phyloP scores from a whole-genome alignment of 2,113 vertebrate genomes.

The Austrofundulus limnaeus region DNA sequence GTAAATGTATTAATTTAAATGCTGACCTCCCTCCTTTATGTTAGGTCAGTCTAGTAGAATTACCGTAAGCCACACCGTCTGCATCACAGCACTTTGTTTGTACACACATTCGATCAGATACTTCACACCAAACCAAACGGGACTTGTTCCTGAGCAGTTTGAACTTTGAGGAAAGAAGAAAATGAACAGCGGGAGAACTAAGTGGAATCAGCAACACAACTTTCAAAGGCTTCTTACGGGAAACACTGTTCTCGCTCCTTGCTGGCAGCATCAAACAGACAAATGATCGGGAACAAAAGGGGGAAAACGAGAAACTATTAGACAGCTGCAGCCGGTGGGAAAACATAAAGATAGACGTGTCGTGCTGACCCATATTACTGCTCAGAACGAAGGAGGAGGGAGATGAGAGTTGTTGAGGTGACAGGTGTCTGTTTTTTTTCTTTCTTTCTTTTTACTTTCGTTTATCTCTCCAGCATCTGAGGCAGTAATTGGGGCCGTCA shows the following conservation, averaged over 20 bases:
- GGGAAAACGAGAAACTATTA: conserved; percentile 23
- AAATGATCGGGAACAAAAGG: conserved; percentile 18
- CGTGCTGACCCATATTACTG: conserved; percentile 56
- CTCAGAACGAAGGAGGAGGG: conserved; percentile 19
- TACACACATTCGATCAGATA: background rate
- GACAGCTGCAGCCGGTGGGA: conserved; percentile 29
- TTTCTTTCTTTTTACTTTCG: conserved; percentile 48
- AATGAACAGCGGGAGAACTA: conserved; percentile 38
- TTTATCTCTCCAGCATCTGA: conserved; percentile 59
- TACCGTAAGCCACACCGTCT: background rate
- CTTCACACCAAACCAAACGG: conserved; percentile 22
- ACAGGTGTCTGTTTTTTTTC: conserved; percentile 69
- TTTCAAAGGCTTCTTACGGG: conserved; percentile 43
- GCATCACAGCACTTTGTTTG: conserved; percentile 1
- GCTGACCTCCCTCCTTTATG: too few relatives aligned
- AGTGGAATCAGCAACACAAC: conserved; percentile 34
- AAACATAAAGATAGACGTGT: conserved; percentile 30
- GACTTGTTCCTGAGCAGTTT: conserved; percentile 31
- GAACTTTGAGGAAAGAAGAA: conserved; percentile 34
- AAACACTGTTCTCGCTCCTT: conserved; percentile 23
- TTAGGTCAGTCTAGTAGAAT: too few relatives aligned
- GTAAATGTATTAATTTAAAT: too few relatives aligned
- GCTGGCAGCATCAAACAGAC: conserved; percentile 31
- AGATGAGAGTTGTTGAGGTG: conserved; percentile 61
- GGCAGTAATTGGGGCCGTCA: conserved; percentile 77